Percentiles rank a stretch among this genome's conserved stretches.
These are phyloP conservation scores for Heteromurus nitidus DNA, from an alignment of 2,888 invertebrate genomes.

Conservation along the genomic window DNA sequence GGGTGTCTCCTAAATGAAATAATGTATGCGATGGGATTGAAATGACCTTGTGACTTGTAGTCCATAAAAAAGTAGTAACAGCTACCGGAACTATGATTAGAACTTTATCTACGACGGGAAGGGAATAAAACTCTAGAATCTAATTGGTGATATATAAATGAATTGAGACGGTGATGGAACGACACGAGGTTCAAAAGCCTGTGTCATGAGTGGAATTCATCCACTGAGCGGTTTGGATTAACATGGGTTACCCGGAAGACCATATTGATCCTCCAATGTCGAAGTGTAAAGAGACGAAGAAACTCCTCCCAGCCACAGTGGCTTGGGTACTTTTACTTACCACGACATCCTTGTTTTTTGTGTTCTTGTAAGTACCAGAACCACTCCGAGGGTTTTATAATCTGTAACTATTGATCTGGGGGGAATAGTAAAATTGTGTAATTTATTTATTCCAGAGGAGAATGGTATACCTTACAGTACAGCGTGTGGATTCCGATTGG, in stretches of 20 bases:
- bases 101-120: too few species aligned
- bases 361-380: constrained; percentile 91
- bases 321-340: constrained; percentile 97
- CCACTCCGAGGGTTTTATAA: too few species aligned
- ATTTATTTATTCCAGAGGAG: constrained; percentile 89
- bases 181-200: constrained; percentile 12
- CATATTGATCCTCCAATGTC: constrained; percentile 80
- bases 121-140: too few species aligned
- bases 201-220: constrained; percentile 30
- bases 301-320: constrained; percentile 98
- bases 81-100: too few species aligned
- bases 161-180: neutral
- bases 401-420: too few species aligned
- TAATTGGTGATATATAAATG: too few species aligned
- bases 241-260: constrained; percentile 65
- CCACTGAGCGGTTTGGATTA: constrained; percentile 32
- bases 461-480: constrained; percentile 87
- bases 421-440: too few species aligned
- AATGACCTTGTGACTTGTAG: too few species aligned
- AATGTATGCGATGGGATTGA: too few species aligned
- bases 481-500: constrained; percentile 91
- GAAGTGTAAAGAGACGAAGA: constrained; percentile 97
- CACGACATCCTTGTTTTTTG: constrained; percentile 96
- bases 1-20: too few species aligned
- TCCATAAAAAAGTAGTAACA: too few species aligned